These are phyloP conservation scores for Macrocentrus cingulum DNA, from an alignment of 1,140 invertebrate genomes.

Conservation along the genomic window DNA sequence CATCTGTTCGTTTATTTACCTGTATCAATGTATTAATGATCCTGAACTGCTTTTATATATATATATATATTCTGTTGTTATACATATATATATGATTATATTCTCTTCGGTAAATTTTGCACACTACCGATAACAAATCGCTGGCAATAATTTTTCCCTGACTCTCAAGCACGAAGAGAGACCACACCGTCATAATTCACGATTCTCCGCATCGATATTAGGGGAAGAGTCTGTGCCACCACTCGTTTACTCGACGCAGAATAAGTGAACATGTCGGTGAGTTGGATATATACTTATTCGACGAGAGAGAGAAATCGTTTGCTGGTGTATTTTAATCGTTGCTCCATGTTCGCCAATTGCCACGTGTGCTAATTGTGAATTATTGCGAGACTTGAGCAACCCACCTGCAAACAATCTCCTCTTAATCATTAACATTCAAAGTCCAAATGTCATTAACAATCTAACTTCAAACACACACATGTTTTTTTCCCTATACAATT, in stretches of 20 bases:
- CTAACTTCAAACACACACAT: too few species aligned
- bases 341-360: neutral
- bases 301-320: neutral
- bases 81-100: conserved; percentile 7
- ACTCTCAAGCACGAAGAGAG: neutral
- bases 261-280: neutral
- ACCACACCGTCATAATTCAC: conserved; percentile 33
- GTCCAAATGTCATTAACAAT: neutral
- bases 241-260: neutral
- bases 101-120: conserved; percentile 1
- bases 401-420: neutral
- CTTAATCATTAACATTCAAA: neutral
- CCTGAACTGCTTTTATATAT: too few species aligned
- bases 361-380: neutral
- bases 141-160: conserved; percentile 21
- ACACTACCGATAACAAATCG: conserved; percentile 11
- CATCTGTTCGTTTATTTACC: too few species aligned
- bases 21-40: too few species aligned
- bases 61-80: too few species aligned
- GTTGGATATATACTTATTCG: neutral
- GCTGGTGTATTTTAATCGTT: neutral
- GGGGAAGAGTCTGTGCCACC: neutral
- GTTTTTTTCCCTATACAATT: too few species aligned
- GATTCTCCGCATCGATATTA: conserved; percentile 15
- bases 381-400: neutral